These are phyloP conservation scores for Panagrolaimus sp. DNA, from an alignment of 1,140 invertebrate genomes.

Conservation along the genomic window DNA sequence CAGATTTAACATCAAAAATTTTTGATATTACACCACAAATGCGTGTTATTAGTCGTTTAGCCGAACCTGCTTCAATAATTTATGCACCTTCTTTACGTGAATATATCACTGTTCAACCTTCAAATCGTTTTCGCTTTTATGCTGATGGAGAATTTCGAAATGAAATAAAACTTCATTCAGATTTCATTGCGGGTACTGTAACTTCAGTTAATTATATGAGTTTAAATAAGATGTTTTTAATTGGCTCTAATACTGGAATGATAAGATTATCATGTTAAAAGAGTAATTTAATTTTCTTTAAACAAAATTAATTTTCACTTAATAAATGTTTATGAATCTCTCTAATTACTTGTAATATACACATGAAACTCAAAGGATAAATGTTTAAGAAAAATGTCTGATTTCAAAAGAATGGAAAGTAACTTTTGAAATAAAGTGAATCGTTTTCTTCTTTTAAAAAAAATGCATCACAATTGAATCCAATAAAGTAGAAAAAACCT, in stretches of 20 bases:
- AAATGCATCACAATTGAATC: too few species aligned
- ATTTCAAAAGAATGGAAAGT: too few species aligned
- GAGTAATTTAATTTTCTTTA: neutral
- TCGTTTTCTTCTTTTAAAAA: too few species aligned
- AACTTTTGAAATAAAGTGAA: too few species aligned
- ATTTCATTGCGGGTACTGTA: conserved; percentile 1
- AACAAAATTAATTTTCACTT: too few species aligned
- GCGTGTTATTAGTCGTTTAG: neutral
- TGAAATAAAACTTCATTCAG: conserved; percentile 1
- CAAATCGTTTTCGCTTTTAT: conserved; percentile 7
- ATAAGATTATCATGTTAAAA: neutral
- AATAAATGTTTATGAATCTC: too few species aligned
- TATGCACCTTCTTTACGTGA: neutral
- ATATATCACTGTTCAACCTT: neutral
- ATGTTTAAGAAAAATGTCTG: too few species aligned
- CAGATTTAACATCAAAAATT: neutral
- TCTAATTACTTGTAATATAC: too few species aligned
- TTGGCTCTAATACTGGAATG: conserved; percentile 8
- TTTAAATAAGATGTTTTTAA: conserved; percentile 11
- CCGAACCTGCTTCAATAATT: neutral
- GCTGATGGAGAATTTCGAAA: neutral
- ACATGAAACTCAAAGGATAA: too few species aligned
- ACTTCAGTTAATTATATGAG: neutral
- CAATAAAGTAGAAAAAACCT: too few species aligned
- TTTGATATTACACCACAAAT: conserved; percentile 1